Percentiles rank a stretch among this genome's conserved stretches.
phyloP scores from a whole-genome alignment of 1,140 invertebrate species.

The Drosophila dunni region DNA sequence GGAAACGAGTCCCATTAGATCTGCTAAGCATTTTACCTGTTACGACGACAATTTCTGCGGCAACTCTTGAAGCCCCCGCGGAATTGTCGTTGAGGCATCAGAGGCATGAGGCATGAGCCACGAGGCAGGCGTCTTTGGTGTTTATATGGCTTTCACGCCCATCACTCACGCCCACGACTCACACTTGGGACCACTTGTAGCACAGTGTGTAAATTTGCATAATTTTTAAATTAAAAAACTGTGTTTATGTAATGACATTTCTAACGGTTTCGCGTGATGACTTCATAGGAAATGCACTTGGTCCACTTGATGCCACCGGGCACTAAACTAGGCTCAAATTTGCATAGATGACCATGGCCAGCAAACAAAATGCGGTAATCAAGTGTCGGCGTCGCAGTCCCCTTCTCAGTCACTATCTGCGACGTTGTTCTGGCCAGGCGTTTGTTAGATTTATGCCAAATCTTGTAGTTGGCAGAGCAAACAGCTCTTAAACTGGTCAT shows the following conservation, averaged over 20 bases:
- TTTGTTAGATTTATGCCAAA: conserved; percentile 49
- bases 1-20: conserved; percentile 1
- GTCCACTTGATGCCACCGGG: conserved; percentile 17
- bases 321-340: conserved; percentile 41
- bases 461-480: conserved; percentile 21
- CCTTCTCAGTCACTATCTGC: background rate
- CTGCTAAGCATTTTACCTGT: conserved; percentile 33
- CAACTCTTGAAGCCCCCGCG: conserved; percentile 48
- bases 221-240: conserved; percentile 76
- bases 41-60: conserved; percentile 18
- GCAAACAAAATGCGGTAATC: conserved; percentile 28
- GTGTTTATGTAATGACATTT: conserved; percentile 76
- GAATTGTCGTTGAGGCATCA: conserved; percentile 14
- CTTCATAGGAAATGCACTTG: conserved; percentile 61
- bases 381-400: conserved; percentile 15
- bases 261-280: conserved; percentile 70
- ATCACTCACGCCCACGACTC: conserved; percentile 63
- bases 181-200: conserved; percentile 22
- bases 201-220: conserved; percentile 62
- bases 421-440: conserved; percentile 25
- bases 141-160: conserved; percentile 59
- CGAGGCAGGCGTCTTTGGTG: conserved; percentile 29
- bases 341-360: conserved; percentile 33
- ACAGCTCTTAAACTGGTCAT: conserved; percentile 60
- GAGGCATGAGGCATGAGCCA: background rate